Percentiles rank a stretch among this genome's conserved stretches.
phyloP scores from a whole-genome alignment of 2,888 invertebrate species.

The Nemapogon koenigi region DNA sequence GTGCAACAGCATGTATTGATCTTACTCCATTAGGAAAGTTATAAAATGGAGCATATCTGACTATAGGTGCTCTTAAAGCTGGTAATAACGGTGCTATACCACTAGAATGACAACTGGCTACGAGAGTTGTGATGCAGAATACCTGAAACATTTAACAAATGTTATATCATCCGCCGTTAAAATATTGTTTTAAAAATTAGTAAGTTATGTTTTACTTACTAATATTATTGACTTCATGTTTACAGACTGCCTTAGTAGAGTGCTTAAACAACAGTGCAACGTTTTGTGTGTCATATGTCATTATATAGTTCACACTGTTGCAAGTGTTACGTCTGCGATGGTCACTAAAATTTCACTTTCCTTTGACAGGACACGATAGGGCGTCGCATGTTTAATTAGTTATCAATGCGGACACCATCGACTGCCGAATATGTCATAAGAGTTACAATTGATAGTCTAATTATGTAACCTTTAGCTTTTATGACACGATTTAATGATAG shows the following conservation, averaged over 20 bases:
- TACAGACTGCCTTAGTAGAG: slow-evolving; percentile 44
- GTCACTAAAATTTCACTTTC: slow-evolving; percentile 55
- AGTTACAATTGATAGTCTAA: slow-evolving; percentile 32
- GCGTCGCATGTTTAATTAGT: slow-evolving; percentile 41
- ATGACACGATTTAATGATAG: too few relatives aligned
- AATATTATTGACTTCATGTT: too few relatives aligned
- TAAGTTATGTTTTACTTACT: too few relatives aligned
- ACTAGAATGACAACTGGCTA: slow-evolving; percentile 51
- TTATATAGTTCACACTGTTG: slow-evolving; percentile 63
- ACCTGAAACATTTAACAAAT: slow-evolving; percentile 41
- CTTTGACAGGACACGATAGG: slow-evolving; percentile 42
- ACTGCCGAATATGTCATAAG: slow-evolving; percentile 38
- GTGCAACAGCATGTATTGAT: slow-evolving; percentile 48
- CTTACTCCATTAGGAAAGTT: slow-evolving; percentile 46
- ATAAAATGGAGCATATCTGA: slow-evolving; percentile 54
- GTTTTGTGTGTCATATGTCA: slow-evolving; percentile 41
- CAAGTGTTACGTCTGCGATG: slow-evolving; percentile 50
- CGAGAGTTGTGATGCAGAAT: slow-evolving; percentile 31
- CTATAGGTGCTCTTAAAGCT: slow-evolving; percentile 42
- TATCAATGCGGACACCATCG: slow-evolving; percentile 39
- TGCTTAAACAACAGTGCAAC: slow-evolving; percentile 41
- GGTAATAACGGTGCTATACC: slow-evolving; percentile 42
- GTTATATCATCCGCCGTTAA: too few relatives aligned
- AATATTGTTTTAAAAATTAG: too few relatives aligned
- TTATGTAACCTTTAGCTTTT: slow-evolving; percentile 37